phyloP scores from a whole-genome alignment of 2,888 invertebrate species.

The Amiota communis region DNA sequence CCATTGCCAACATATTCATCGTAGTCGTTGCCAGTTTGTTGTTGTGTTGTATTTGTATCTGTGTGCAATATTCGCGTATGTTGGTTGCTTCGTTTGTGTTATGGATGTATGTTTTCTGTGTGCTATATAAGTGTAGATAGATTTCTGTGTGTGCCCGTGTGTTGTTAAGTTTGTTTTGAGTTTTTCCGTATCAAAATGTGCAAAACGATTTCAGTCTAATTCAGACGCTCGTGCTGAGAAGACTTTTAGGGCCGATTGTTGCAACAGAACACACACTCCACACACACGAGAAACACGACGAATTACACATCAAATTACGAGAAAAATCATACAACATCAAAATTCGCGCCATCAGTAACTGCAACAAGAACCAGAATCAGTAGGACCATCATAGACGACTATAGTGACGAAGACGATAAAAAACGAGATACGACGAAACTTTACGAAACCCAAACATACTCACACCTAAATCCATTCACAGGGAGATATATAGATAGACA shows the following conservation, averaged over 20 bases:
- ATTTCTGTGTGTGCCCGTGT: slow-evolving; percentile 31
- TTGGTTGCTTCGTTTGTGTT: slow-evolving; percentile 30
- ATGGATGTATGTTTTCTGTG: slow-evolving; percentile 14
- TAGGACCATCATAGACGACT: no score
- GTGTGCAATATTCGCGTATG: slow-evolving; percentile 9
- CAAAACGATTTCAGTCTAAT: slow-evolving; percentile 74
- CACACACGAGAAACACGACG: background rate
- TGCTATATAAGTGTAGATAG: background rate
- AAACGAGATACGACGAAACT: slow-evolving; percentile 16
- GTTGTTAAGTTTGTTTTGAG: slow-evolving; percentile 68
- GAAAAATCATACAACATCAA: slow-evolving; percentile 3
- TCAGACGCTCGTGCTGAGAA: slow-evolving; percentile 74
- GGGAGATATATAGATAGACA: slow-evolving; percentile 3
- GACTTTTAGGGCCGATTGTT: slow-evolving; percentile 67
- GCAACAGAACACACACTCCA: slow-evolving; percentile 45
- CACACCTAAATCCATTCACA: background rate
- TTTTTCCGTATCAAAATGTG: slow-evolving; percentile 73
- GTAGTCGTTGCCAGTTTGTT: slow-evolving; percentile 27
- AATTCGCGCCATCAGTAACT: background rate
- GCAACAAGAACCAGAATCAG: background rate
- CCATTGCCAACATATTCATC: slow-evolving; percentile 21
- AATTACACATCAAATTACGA: slow-evolving; percentile 24
- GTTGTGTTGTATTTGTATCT: slow-evolving; percentile 18
- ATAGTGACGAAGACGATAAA: slow-evolving; percentile 15
- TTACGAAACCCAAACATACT: slow-evolving; percentile 13